A percentile compares a stretch with the other conserved stretches of the same genome.
These are phyloP conservation scores for Anguilla japonica DNA, from an alignment of 2,113 vertebrate species.

Conservation along the genomic window DNA sequence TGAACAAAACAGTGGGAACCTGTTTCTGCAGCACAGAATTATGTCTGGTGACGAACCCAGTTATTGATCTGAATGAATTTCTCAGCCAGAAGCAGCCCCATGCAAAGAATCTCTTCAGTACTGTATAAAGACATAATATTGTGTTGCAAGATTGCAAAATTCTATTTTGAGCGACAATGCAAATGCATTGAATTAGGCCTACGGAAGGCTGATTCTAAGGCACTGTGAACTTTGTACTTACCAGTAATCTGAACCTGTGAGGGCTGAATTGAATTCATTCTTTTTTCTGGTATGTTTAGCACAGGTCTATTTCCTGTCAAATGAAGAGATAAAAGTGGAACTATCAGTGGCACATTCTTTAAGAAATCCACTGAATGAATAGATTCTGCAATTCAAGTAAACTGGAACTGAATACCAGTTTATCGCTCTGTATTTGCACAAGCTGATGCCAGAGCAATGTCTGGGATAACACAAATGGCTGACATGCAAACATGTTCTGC, in stretches of 20 bases:
- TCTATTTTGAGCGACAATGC: not conserved
- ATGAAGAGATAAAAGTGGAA: not conserved
- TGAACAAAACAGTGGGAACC: not conserved
- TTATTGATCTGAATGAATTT: not conserved
- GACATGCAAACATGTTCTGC: not conserved
- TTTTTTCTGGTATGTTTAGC: not conserved
- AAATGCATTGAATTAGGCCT: too few species aligned
- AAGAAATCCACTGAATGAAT: not conserved
- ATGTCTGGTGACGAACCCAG: not conserved
- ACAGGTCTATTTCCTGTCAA: not conserved
- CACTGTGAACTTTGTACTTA: not conserved
- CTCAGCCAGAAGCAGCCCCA: not conserved
- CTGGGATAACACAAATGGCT: not conserved
- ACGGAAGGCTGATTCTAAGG: not conserved
- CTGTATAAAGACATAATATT: not conserved
- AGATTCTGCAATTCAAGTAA: not conserved
- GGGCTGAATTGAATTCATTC: not conserved
- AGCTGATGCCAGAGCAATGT: not conserved
- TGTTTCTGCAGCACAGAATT: not conserved
- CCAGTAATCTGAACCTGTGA: not conserved
- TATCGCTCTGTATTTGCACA: not conserved
- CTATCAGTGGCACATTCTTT: not conserved
- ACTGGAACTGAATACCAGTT: not conserved
- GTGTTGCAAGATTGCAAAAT: not conserved
- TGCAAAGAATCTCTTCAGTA: not conserved